These are phyloP conservation scores for Corynorhinus townsendii DNA, from an alignment of 2,113 vertebrate genomes.

Conservation along the genomic window DNA sequence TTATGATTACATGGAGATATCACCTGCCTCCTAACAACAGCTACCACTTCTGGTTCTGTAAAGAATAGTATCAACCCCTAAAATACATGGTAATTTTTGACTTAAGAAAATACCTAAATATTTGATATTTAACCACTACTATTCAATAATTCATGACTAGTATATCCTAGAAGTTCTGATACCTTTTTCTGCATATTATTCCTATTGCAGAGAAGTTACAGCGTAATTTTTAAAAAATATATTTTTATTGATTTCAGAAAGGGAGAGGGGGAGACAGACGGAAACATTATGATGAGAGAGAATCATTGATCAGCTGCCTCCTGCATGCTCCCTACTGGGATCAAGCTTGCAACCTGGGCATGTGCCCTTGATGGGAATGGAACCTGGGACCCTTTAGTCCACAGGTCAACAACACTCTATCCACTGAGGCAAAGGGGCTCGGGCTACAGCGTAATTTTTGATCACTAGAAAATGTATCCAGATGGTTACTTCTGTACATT, in stretches of 20 bases:
- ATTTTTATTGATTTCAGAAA: too few relatives aligned
- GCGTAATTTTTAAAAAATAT: neutral
- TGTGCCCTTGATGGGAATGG: too few relatives aligned
- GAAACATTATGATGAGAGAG: too few relatives aligned
- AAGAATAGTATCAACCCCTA: neutral
- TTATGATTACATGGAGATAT: neutral
- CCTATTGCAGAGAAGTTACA: constrained; percentile 18
- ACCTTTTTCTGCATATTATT: neutral
- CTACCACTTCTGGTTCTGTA: neutral
- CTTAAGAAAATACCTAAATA: neutral
- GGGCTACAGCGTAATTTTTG: neutral
- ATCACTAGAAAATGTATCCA: neutral
- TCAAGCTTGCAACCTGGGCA: too few relatives aligned
- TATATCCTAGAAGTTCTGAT: neutral
- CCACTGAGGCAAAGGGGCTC: too few relatives aligned
- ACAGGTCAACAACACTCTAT: too few relatives aligned
- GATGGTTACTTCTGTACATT: neutral
- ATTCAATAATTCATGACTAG: neutral
- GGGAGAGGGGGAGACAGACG: too few relatives aligned
- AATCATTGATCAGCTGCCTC: too few relatives aligned
- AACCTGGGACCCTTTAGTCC: too few relatives aligned
- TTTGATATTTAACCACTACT: neutral
- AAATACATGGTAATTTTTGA: neutral
- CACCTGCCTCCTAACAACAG: neutral
- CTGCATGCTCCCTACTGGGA: too few relatives aligned